A percentile compares a stretch with the other conserved stretches of the same genome.
Evolutionary conservation across 2,888 invertebrate genomes (phyloP).

Genomic region (Spilosoma lubricipeda): DNA sequence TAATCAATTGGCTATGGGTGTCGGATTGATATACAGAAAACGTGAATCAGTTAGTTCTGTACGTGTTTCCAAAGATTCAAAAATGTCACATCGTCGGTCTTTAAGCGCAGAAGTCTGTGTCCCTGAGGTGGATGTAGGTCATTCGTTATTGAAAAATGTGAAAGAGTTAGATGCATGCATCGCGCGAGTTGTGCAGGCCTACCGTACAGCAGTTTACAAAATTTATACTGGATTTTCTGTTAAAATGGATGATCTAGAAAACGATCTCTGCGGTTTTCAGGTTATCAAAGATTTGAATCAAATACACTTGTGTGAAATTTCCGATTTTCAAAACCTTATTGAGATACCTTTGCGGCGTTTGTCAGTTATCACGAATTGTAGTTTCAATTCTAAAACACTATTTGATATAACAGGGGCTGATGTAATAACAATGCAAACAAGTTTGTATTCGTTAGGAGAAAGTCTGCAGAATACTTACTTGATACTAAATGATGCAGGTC

Average conservation of each 20-base stretch:
- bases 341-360: constrained; percentile 53
- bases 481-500: constrained; percentile 69
- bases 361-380: constrained; percentile 41
- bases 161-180: constrained; percentile 62
- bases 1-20: constrained; percentile 67
- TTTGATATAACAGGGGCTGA: constrained; percentile 53
- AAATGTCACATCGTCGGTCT: constrained; percentile 39
- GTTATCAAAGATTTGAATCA: constrained; percentile 30
- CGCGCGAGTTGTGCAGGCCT: constrained; percentile 62
- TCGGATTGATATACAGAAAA: constrained; percentile 44
- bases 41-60: constrained; percentile 47
- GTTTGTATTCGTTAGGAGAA: constrained; percentile 65
- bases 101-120: constrained; percentile 38
- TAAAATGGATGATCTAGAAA: constrained; percentile 61
- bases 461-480: constrained; percentile 67
- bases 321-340: constrained; percentile 55
- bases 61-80: constrained; percentile 46
- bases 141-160: constrained; percentile 43
- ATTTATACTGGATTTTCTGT: constrained; percentile 61
- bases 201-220: constrained; percentile 61
- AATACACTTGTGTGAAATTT: constrained; percentile 25
- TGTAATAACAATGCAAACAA: constrained; percentile 62
- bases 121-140: constrained; percentile 35
- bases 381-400: constrained; percentile 35
- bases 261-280: constrained; percentile 50